These are phyloP conservation scores for Latheticus oryzae DNA, from an alignment of 2,888 invertebrate species.

Conservation along the genomic window DNA sequence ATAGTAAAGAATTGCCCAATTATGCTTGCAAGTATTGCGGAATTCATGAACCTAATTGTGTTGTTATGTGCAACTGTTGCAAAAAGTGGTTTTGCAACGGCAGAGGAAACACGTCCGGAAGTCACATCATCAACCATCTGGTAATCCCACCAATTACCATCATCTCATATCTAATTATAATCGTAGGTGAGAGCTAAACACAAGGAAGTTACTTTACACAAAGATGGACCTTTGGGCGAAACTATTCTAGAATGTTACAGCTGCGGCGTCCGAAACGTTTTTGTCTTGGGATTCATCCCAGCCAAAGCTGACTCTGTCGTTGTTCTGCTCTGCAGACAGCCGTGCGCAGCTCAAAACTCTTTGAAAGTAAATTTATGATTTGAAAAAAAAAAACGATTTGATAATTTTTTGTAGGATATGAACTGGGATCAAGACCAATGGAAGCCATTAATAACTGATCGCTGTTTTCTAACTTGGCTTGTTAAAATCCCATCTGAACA, in stretches of 20 bases:
- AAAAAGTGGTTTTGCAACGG: constrained; percentile 99
- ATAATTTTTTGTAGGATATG: constrained; percentile 75
- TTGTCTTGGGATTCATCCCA: constrained; percentile 98
- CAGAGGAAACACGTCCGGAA: constrained; percentile 96
- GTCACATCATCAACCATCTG: constrained; percentile 98
- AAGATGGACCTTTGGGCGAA: constrained; percentile 97
- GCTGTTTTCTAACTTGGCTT: constrained; percentile 96
- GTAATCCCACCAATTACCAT: constrained; percentile 67
- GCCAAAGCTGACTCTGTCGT: constrained; percentile 99
- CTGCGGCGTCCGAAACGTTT: constrained; percentile 97
- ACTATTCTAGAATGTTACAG: constrained; percentile 98
- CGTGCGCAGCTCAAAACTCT: constrained; percentile 97
- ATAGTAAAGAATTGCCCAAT: constrained; percentile 88
- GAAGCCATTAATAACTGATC: constrained; percentile 97
- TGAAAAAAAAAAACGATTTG: not conserved
- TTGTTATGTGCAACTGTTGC: constrained; percentile 98
- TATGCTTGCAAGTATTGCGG: constrained; percentile 99
- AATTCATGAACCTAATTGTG: constrained; percentile 96
- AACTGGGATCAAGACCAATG: constrained; percentile 99
- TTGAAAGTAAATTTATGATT: constrained; percentile 71
- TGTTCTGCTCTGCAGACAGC: constrained; percentile 95
- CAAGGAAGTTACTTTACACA: constrained; percentile 97
- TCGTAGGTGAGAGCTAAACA: constrained; percentile 86
- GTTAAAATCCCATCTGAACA: constrained; percentile 98
- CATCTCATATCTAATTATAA: constrained; percentile 2